Percentiles rank a stretch among this genome's conserved stretches.
phyloP scores from a whole-genome alignment of 2,113 vertebrate species.

The Hiodon tergisus region DNA sequence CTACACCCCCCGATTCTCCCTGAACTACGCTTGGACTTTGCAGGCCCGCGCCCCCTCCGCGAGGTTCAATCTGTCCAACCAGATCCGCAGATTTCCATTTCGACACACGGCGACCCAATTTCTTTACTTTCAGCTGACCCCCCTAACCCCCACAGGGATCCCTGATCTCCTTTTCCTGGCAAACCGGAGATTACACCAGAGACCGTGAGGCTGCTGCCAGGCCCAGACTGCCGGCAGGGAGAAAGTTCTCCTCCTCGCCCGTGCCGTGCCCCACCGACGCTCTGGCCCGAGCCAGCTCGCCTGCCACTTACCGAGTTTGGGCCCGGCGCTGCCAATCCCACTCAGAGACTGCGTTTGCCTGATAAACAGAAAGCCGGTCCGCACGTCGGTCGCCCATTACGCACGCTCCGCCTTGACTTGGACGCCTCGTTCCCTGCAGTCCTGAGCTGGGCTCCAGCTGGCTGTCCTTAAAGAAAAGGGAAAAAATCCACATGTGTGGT shows the following conservation, averaged over 20 bases:
- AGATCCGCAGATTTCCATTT: conserved; percentile 15
- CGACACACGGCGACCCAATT: neutral
- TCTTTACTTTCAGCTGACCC: neutral
- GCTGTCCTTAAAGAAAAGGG: neutral
- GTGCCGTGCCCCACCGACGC: neutral
- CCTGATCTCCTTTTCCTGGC: neutral
- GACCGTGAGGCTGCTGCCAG: neutral
- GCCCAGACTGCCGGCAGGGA: neutral
- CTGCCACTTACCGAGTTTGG: neutral
- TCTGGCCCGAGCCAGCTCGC: conserved; percentile 4
- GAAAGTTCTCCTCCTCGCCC: neutral
- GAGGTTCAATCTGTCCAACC: conserved; percentile 6
- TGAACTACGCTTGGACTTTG: conserved; percentile 1
- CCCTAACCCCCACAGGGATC: neutral
- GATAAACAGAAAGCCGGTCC: conserved; percentile 21
- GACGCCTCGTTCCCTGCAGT: neutral
- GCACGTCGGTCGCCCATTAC: conserved; percentile 1
- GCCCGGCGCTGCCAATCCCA: conserved; percentile 4
- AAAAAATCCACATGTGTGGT: neutral
- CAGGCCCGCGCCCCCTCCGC: neutral
- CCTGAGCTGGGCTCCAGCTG: conserved; percentile 8
- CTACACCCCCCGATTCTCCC: conserved; percentile 14
- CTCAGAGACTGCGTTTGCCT: conserved; percentile 16
- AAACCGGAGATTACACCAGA: neutral
- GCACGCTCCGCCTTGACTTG: neutral